Evolutionary conservation across 2,797 vertebrate genomes (phyloP).

Genomic region (Alca torda): DNA sequence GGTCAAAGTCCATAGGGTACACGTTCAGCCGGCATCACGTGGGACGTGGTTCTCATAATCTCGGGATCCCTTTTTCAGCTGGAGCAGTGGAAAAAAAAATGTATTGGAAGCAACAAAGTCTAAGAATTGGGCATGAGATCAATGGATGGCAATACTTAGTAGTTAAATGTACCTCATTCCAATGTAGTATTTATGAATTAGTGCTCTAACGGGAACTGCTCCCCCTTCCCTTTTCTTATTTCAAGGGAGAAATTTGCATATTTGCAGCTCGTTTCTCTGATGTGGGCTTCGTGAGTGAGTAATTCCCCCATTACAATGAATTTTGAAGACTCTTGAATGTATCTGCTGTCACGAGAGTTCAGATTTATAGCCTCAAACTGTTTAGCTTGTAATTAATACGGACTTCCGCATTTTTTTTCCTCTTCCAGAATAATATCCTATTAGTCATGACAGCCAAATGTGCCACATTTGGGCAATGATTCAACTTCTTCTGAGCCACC

Average conservation of each 20-base stretch:
- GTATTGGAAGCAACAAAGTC: neutral
- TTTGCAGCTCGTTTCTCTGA: neutral
- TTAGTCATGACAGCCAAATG: neutral
- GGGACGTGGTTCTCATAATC: neutral
- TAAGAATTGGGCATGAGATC: neutral
- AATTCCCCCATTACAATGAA: neutral
- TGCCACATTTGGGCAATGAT: neutral
- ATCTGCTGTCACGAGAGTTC: constrained; percentile 53
- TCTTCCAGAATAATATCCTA: constrained; percentile 21
- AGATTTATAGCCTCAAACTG: constrained; percentile 56
- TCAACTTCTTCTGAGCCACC: neutral
- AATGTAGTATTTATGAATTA: neutral
- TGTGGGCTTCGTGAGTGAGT: neutral
- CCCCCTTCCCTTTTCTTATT: neutral
- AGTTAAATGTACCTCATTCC: neutral
- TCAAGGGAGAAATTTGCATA: neutral
- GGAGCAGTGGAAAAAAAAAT: neutral
- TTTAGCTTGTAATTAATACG: constrained; percentile 34
- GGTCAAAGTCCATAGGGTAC: constrained; percentile 57
- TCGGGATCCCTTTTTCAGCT: neutral
- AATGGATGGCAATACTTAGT: neutral
- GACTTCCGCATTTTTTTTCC: neutral
- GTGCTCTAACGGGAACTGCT: neutral
- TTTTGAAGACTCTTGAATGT: neutral
- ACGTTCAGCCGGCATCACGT: neutral